Conservation (phyloP, 2,888 invertebrate species). For the Phoenoteleia sp. region DNA sequence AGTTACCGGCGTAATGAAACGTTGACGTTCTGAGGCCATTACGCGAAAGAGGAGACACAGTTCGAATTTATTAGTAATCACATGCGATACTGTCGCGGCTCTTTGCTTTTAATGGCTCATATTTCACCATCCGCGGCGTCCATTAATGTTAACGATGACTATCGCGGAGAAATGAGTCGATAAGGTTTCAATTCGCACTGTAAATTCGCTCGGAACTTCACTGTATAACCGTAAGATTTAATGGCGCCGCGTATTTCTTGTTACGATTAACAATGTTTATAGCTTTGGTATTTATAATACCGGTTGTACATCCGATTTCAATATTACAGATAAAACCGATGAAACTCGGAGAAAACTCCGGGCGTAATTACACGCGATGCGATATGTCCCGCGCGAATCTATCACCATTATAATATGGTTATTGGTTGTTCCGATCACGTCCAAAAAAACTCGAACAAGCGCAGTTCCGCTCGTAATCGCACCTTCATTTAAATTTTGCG, state of each 20-base stretch:
- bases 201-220: conserved; percentile 55
- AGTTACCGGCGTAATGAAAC: conserved; percentile 72
- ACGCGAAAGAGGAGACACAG: conserved; percentile 59
- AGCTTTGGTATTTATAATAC: conserved; percentile 31
- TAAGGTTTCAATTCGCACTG: conserved; percentile 72
- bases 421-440: conserved; percentile 26
- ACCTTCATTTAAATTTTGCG: conserved; percentile 32
- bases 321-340: conserved; percentile 53
- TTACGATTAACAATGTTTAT: conserved; percentile 69
- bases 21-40: conserved; percentile 75
- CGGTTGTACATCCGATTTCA: conserved; percentile 59
- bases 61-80: conserved; percentile 77
- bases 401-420: conserved; percentile 40
- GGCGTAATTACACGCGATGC: conserved; percentile 35
- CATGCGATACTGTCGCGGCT: conserved; percentile 71
- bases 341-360: conserved; percentile 24
- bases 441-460: conserved; percentile 14
- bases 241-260: conserved; percentile 60
- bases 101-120: conserved; percentile 75
- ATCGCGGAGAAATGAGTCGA: conserved; percentile 65
- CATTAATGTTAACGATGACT: conserved; percentile 70
- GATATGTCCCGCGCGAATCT: conserved; percentile 13
- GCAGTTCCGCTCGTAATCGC: conserved; percentile 3
- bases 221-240: conserved; percentile 54
- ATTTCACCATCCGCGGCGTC: conserved; percentile 72